phyloP scores from a whole-genome alignment of 2,888 invertebrate genomes.

The Polyploca ridens region DNA sequence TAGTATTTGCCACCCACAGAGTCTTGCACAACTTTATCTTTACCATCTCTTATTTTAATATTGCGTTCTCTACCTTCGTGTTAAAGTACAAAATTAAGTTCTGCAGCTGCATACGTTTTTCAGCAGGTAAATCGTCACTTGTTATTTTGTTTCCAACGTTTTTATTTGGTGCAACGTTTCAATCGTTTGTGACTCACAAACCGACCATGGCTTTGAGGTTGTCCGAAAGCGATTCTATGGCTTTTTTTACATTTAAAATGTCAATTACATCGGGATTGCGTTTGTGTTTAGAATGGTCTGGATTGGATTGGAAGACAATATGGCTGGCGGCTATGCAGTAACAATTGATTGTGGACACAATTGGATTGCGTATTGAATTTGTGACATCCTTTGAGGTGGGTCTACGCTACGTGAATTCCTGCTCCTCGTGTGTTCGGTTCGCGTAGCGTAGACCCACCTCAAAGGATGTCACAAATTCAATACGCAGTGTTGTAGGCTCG shows the following conservation, averaged over 20 bases:
- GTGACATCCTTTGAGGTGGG: slow-evolving; percentile 14
- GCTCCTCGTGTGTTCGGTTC: too few species aligned
- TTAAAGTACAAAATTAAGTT: slow-evolving; percentile 14
- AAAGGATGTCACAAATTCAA: too few species aligned
- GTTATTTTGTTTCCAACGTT: slow-evolving; percentile 55
- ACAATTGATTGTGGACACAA: slow-evolving; percentile 34
- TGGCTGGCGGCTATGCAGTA: slow-evolving; percentile 45
- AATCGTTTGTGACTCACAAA: slow-evolving; percentile 72
- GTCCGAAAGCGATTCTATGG: slow-evolving; percentile 56
- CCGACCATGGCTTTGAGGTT: slow-evolving; percentile 62
- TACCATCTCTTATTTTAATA: slow-evolving; percentile 11
- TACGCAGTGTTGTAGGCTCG: too few species aligned
- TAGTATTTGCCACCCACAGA: slow-evolving; percentile 69
- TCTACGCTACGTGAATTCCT: too few species aligned
- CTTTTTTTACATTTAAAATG: slow-evolving; percentile 45
- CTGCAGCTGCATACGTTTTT: slow-evolving; percentile 20
- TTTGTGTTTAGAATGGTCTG: slow-evolving; percentile 42
- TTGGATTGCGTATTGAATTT: slow-evolving; percentile 26
- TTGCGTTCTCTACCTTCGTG: neutral
- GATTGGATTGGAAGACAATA: slow-evolving; percentile 56
- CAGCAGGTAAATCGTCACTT: slow-evolving; percentile 57
- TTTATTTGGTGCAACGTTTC: slow-evolving; percentile 62
- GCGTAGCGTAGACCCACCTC: too few species aligned
- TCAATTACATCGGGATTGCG: slow-evolving; percentile 61
- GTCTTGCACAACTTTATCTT: slow-evolving; percentile 39